Conservation (phyloP, 2,113 vertebrate species). For the Aleadryas rufinucha region DNA sequence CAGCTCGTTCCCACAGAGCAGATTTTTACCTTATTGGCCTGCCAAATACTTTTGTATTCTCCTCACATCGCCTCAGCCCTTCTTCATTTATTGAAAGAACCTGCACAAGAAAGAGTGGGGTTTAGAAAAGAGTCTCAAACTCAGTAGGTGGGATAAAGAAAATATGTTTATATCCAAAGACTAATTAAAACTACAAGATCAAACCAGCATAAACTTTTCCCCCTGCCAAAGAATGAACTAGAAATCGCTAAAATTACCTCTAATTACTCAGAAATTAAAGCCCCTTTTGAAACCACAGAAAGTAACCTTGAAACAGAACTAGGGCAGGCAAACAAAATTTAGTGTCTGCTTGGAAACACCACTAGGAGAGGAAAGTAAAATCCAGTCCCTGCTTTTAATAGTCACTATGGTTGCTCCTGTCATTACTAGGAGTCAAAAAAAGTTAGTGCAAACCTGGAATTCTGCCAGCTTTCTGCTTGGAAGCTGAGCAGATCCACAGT, state of each 20-base stretch:
- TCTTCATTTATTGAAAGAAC: constrained; percentile 96
- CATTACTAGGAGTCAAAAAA: not conserved
- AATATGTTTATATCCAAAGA: not conserved
- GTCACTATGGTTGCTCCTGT: not conserved
- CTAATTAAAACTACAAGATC: not conserved
- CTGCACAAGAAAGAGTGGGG: constrained; percentile 47
- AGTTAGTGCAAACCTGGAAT: not conserved
- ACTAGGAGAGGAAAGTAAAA: not conserved
- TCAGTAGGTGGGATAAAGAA: not conserved
- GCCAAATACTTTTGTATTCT: constrained; percentile 92
- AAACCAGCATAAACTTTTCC: not conserved
- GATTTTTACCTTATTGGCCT: constrained; percentile 87
- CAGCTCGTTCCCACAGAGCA: not conserved
- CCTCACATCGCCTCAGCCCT: constrained; percentile 89
- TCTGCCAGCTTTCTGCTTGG: not conserved
- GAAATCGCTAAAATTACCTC: not conserved
- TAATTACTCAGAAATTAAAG: not conserved
- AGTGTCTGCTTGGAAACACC: not conserved
- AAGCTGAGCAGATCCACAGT: not conserved
- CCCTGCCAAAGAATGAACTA: not conserved
- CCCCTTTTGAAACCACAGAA: not conserved
- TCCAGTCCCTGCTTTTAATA: not conserved
- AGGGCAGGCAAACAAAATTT: not conserved
- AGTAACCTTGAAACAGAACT: not conserved
- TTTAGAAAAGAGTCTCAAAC: not conserved